A percentile compares a stretch with the other conserved stretches of the same genome.
Evolutionary conservation across 1,140 invertebrate species (phyloP).

Genomic region (Temnothorax longispinosus): DNA sequence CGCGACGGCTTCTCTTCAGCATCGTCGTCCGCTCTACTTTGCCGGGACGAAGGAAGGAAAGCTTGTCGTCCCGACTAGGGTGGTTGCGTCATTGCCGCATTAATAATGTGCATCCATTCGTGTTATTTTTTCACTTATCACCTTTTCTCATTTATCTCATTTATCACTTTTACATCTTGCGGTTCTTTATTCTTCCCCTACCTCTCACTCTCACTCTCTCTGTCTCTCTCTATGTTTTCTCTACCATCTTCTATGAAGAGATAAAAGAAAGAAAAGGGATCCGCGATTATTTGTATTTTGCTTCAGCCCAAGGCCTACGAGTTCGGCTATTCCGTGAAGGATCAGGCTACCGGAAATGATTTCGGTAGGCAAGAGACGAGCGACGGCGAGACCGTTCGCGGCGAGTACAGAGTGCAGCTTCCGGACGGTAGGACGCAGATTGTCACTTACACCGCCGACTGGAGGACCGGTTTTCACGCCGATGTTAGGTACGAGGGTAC

Average conservation of each 20-base stretch:
- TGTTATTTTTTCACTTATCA: background rate
- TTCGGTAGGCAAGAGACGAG: constrained; percentile 90
- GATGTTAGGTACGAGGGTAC: constrained; percentile 92
- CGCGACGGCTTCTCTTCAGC: background rate
- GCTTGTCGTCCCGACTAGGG: constrained; percentile 3
- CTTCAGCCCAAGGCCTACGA: constrained; percentile 91
- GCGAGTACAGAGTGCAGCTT: constrained; percentile 91
- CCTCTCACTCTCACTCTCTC: background rate
- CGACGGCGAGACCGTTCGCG: constrained; percentile 90
- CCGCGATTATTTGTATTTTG: background rate
- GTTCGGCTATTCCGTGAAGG: constrained; percentile 92
- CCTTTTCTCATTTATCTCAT: constrained; percentile 14
- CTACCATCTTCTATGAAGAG: background rate
- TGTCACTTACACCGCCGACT: constrained; percentile 92
- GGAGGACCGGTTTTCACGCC: constrained; percentile 92
- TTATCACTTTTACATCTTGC: background rate
- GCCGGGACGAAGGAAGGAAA: constrained; percentile 49
- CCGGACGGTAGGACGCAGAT: constrained; percentile 91
- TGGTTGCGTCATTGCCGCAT: background rate
- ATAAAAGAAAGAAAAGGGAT: background rate
- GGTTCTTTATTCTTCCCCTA: background rate
- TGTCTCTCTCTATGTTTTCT: background rate
- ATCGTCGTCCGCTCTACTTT: constrained; percentile 52
- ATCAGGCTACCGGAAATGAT: constrained; percentile 90
- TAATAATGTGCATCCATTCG: constrained; percentile 26